Evolutionary conservation across 2,888 invertebrate genomes (phyloP), one percentile per base, ranked within the genome.

Genomic region (Copidosoma aretas): DNA sequence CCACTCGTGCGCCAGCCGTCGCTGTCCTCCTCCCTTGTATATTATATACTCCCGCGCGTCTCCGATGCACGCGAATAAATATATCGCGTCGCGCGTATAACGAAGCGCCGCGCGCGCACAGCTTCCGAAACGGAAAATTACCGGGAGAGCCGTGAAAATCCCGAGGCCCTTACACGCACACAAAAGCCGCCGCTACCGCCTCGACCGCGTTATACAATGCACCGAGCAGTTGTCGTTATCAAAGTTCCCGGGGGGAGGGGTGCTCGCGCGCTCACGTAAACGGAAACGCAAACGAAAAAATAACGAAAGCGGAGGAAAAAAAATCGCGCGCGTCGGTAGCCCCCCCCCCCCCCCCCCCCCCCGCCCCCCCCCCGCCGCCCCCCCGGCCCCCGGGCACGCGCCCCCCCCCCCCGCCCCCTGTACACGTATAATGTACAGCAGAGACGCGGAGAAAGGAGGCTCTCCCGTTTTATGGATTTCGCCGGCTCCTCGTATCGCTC

Each of bases 71-170:
- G 43, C 43, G 43, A 2, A 46, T 32, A 46, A 46, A 46, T 46
- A 46, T 12, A 41, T 14, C 8, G 14, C 41, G 41, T 10, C 41
- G 41, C 41, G 21, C 4, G 51, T 19, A 53, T 39, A 60, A 39
- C 24, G 41, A 15, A 19, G 17, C n/a, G 32, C 25, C 32, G 3
- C 14, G 57, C 39, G 43, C 58, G 43, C 19, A n/a, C 17, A 32
- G 41, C 63, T 56, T 68, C 71, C 65, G 68, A 46, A 68, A 65
- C 68, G 71, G 68, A 71, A 68, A 71, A 71, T 71, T 71, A 68
- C 68, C 52, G 67, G 52, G 60, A 59, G 32, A 32, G 52, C 10
- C 39, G 32, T 59, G 59, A 59, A 63, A n/a, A 17, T 19, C 17
- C 51, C 12, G 51, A 32, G 32, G 32, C 32, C 32, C 32, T 32